Evolutionary conservation across 37 sponge, comb jelly and placozoan genomes (phyloP).

Genomic region (Lycopodina hypogea): DNA sequence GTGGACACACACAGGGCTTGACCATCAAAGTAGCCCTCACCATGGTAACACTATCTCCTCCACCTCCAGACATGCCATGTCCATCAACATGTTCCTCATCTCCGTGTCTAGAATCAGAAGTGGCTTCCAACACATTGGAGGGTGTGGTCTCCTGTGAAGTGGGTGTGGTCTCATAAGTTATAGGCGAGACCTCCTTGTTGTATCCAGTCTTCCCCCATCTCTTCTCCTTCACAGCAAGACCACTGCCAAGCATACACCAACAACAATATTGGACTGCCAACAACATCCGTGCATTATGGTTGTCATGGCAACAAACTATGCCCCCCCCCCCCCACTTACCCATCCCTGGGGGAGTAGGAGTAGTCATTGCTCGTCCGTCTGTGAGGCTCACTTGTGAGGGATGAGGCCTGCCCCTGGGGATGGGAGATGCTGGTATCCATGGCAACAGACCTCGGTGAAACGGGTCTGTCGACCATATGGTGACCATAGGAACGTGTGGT

Average conservation of each 20-base stretch:
- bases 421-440: neutral
- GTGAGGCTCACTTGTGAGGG: slow-evolving; percentile 55
- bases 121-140: neutral
- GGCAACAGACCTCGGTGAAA: neutral
- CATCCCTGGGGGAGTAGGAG: slow-evolving; percentile 29
- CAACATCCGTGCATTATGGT: no score
- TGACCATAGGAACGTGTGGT: neutral
- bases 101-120: no score
- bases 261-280: neutral
- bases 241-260: neutral
- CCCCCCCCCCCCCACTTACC: neutral
- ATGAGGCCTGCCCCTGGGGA: neutral
- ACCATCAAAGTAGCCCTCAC: no score
- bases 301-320: no score
- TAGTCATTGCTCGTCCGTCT: slow-evolving; percentile 58
- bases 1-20: no score
- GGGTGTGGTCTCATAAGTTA: slow-evolving; percentile 19
- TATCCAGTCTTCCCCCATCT: slow-evolving; percentile 46
- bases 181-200: slow-evolving; percentile 5
- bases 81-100: no score
- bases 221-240: slow-evolving; percentile 39
- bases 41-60: no score
- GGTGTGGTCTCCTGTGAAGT: neutral
- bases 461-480: neutral
- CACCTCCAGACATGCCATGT: no score